Conservation (phyloP, 2,888 invertebrate genomes). For the Drosophila barbarae region DNA sequence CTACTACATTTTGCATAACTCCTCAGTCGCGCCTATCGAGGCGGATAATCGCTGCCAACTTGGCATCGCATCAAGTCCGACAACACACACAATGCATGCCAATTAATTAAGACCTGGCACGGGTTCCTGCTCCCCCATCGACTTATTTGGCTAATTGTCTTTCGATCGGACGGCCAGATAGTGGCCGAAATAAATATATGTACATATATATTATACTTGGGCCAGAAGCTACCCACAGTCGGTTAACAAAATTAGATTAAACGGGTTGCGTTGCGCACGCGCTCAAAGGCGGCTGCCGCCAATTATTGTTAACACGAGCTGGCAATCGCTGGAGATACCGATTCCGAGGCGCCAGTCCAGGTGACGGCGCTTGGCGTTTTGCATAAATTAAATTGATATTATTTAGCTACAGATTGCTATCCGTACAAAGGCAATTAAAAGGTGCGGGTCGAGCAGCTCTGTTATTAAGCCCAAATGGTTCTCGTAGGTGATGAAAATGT, state of each 20-base stretch:
- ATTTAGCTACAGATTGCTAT: slow-evolving; percentile 49
- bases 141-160: slow-evolving; percentile 71
- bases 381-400: slow-evolving; percentile 55
- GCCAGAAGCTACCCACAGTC: slow-evolving; percentile 14
- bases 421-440: slow-evolving; percentile 56
- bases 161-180: slow-evolving; percentile 55
- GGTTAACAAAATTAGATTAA: slow-evolving; percentile 17
- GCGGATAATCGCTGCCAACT: slow-evolving; percentile 57
- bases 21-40: slow-evolving; percentile 23
- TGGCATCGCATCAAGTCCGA: slow-evolving; percentile 65
- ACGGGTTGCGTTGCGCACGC: slow-evolving; percentile 57
- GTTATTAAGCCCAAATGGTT: slow-evolving; percentile 30
- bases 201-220: background rate
- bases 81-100: slow-evolving; percentile 66
- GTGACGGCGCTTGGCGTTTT: slow-evolving; percentile 62
- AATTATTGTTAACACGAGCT: slow-evolving; percentile 48
- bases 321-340: slow-evolving; percentile 6
- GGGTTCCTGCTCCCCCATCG: slow-evolving; percentile 42
- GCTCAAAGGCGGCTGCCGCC: slow-evolving; percentile 47
- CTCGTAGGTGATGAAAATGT: slow-evolving; percentile 32
- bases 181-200: slow-evolving; percentile 27
- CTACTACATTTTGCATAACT: slow-evolving; percentile 26
- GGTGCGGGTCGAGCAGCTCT: slow-evolving; percentile 20
- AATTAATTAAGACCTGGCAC: slow-evolving; percentile 70
- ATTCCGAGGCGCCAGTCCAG: slow-evolving; percentile 58